These are phyloP conservation scores for Chromobotia macracanthus DNA, from an alignment of 2,797 vertebrate species.

Conservation along the genomic window DNA sequence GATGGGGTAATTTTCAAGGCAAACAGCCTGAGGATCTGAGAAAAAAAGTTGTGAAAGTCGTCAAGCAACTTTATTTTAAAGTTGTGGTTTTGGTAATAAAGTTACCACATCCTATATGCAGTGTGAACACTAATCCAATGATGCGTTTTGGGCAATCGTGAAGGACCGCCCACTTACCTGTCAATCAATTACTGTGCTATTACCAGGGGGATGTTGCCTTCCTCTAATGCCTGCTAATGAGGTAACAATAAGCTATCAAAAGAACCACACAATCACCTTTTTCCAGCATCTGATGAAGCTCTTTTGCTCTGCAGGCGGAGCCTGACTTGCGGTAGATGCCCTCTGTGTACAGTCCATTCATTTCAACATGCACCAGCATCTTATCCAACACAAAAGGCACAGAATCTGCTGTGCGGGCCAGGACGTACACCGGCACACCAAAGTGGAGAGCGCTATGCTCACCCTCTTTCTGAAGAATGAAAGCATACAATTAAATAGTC, in stretches of 20 bases:
- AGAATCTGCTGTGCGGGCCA: constrained; percentile 79
- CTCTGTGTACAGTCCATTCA: constrained; percentile 93
- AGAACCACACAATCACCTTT: constrained; percentile 71
- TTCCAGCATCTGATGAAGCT: constrained; percentile 87
- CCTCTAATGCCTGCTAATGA: not conserved
- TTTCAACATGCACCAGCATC: constrained; percentile 89
- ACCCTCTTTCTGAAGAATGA: constrained; percentile 67
- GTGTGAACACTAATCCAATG: no score
- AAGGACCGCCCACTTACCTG: not conserved
- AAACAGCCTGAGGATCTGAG: constrained; percentile 79
- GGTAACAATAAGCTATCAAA: not conserved
- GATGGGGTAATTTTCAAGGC: constrained; percentile 90
- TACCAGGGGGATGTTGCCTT: not conserved
- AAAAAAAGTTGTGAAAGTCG: no score
- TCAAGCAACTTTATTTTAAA: no score
- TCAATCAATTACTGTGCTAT: not conserved
- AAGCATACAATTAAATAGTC: constrained; percentile 1
- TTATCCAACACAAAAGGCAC: constrained; percentile 90
- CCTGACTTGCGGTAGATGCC: constrained; percentile 98
- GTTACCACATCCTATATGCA: no score
- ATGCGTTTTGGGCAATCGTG: not conserved
- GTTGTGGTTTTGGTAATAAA: no score
- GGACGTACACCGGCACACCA: constrained; percentile 83
- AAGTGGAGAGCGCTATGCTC: constrained; percentile 81
- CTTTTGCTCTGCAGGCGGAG: constrained; percentile 84